Base-by-base conservation (phyloP, 2,888 invertebrate species). In the Prosapia bicincta region DNA sequence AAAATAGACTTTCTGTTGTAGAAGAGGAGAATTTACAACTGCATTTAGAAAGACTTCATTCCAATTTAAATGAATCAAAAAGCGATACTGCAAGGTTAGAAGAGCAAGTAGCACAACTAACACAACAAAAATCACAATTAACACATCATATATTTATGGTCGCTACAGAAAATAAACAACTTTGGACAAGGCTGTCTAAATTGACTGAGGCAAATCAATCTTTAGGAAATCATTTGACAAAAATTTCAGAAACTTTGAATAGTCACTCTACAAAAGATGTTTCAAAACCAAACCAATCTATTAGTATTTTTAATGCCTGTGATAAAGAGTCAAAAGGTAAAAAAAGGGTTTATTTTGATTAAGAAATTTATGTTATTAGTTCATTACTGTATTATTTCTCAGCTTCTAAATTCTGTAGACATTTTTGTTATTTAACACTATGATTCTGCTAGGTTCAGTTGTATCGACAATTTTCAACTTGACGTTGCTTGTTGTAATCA, bases 141-240 rank as follows among this genome's bases (percentile, higher is more conserved):
- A 88, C 90, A 81, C 92, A 93, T 83, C 93, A 93, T 82, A 89
- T 94, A 30, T 90, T 89, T 81, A 93, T 95, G 92, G 93, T 95
- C 10, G 91, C 93, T 2, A 89, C 89, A 81, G 95, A 95, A 84
- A 95, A 95, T 83, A 90, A 91, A 81, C 91, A 92, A 79, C 85
- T 95, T 66, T 95, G 95, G 95, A 90, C 88, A 75, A 90, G 92
- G 82, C 86, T 95, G 74, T 90, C 89, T 0, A 87, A 87, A 83
- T 84, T 91, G 72, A 88, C 91, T 5, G 88, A 89, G 82, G 88
- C 88, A 23, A 90, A 89, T 80, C 86, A 87, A 81, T 85, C 85
- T 30, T 82, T 88, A 72, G 88, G 87, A 28, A 86, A 84, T 74
- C 87, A 88, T 78, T 83, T 88, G 71, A 85, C 84, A 69, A 87